A percentile compares a stretch with the other conserved stretches of the same genome.
Conservation (phyloP, 2,113 vertebrate species). For the Setophaga petechia region DNA sequence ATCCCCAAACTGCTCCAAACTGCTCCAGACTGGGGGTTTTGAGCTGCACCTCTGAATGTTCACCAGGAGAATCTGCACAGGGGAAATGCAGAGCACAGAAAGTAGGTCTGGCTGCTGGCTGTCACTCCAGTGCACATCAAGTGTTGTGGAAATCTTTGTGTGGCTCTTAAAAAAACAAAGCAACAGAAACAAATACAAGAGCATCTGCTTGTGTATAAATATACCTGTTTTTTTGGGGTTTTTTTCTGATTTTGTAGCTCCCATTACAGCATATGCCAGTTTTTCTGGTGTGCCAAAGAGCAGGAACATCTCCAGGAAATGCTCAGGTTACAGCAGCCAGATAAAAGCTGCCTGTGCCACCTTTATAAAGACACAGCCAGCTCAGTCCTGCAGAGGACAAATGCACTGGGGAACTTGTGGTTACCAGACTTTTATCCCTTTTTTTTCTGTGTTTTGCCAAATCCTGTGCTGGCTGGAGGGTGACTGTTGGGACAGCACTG, state of each 20-base stretch:
- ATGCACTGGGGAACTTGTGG: not conserved
- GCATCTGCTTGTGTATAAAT: not conserved
- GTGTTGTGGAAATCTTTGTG: slow-evolving; percentile 4
- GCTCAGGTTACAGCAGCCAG: not conserved
- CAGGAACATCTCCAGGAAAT: not conserved
- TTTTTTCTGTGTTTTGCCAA: not conserved
- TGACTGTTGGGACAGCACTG: not conserved
- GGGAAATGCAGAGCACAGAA: not conserved
- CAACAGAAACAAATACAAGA: not conserved
- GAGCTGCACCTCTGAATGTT: not conserved
- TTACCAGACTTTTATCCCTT: not conserved
- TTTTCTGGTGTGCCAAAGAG: not conserved
- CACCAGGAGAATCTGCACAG: not conserved
- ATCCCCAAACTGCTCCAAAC: not conserved
- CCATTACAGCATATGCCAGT: not conserved
- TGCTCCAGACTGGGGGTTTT: not conserved
- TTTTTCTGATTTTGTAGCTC: not conserved
- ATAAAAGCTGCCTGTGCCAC: not conserved
- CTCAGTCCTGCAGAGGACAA: not conserved
- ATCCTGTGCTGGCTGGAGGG: not conserved
- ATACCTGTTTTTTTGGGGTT: not conserved
- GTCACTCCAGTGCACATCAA: slow-evolving; percentile 53
- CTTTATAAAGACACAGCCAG: not conserved
- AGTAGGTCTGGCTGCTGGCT: slow-evolving; percentile 47
- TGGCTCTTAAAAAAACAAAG: not conserved